A percentile compares a stretch with the other conserved stretches of the same genome.
These are phyloP conservation scores for Quadroppia sp. DNA, from an alignment of 2,888 invertebrate species.

Conservation along the genomic window DNA sequence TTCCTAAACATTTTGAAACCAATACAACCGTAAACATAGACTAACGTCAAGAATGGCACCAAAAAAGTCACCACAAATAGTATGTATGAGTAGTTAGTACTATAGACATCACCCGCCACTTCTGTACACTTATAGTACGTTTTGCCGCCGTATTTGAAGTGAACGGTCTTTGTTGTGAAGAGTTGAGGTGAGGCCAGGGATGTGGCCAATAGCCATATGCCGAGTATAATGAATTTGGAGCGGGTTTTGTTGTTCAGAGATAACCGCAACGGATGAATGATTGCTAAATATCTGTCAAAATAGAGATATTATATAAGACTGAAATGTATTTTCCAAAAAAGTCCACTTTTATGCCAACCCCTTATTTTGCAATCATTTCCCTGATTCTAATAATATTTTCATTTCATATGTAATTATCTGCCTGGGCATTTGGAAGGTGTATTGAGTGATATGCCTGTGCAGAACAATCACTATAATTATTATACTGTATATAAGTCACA, in stretches of 20 bases:
- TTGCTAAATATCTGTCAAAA: slow-evolving; percentile 18
- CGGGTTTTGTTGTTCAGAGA: not conserved
- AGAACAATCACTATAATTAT: no score
- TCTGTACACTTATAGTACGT: not conserved
- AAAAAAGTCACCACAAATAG: slow-evolving; percentile 8
- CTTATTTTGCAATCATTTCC: no score
- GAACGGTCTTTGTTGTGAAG: slow-evolving; percentile 3
- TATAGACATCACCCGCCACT: slow-evolving; percentile 15
- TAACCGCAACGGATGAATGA: not conserved
- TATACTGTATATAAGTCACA: no score
- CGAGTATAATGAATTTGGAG: not conserved
- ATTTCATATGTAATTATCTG: no score
- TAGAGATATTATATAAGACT: no score
- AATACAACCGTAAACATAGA: slow-evolving; percentile 32
- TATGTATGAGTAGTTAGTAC: not conserved
- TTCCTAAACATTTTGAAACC: slow-evolving; percentile 30
- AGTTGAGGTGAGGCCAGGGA: slow-evolving; percentile 10
- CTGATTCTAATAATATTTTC: no score
- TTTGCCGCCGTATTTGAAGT: not conserved
- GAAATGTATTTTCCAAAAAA: no score
- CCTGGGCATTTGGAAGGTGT: no score
- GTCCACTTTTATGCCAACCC: no score
- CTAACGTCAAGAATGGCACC: slow-evolving; percentile 10
- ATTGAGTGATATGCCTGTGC: no score
- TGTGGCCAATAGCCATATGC: not conserved